Evolutionary conservation across 2,888 invertebrate species (phyloP), one percentile per base, ranked within the genome.

Genomic region (Apodemia mormo): DNA sequence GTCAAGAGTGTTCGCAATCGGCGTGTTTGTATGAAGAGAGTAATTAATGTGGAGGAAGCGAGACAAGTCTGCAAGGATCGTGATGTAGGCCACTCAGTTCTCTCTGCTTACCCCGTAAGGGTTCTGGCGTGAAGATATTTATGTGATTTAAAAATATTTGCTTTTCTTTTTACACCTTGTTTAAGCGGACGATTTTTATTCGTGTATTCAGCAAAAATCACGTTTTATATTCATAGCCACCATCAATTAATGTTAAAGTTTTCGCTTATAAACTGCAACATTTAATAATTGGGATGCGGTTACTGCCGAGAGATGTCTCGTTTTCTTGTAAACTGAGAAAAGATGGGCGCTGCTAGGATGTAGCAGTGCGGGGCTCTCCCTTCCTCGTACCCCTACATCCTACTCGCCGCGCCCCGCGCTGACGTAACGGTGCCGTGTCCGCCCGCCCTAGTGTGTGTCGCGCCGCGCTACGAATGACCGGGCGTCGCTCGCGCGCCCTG

Each of bases 381-480:
- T 72, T 33, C 76, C 72, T 76, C 78, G 69, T 73, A 43, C 73
- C 73, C 76, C 77, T 71, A 71, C 30, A 76, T 77, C 79, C 77
- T 73, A 76, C 74, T 29, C 78, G 80, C 80, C 81, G 74, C 79
- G 77, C 84, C 87, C 90, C 86, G 79, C 88, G 87, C 91, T 93
- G 91, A 92, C 94, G 91, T 92, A 93, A 93, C 89, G 87, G 84
- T 88, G 87, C 88, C 89, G 89, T 85, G 88, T 83, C 85, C 85
- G 88, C 90, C 90, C 89, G 89, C 90, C 91, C 91, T 90, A 92
- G 92, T 92, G 89, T 87, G 90, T 86, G 86, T 87, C 90, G 89
- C 90, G 92, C 89, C 92, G 90, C 89, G 90, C 86, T 87, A 85
- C 85, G 83, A 86, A 84, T 83, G 83, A 85, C 85, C 82, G 88